Evolutionary conservation across 2,797 vertebrate genomes (phyloP).

Genomic region (Falco columbarius): DNA sequence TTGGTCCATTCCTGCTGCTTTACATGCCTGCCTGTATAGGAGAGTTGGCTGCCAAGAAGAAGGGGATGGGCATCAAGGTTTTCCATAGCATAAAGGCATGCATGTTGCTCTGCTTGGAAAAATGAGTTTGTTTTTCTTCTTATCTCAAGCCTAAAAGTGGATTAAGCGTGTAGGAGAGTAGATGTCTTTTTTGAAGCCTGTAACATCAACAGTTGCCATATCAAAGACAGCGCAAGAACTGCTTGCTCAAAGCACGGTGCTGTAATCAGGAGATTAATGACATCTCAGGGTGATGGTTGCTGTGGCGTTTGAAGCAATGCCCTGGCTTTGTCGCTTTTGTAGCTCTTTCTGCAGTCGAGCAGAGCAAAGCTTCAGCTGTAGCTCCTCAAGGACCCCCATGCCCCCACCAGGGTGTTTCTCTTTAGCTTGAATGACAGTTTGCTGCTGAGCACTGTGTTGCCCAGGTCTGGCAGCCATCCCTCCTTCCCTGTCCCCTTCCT

Average conservation of each 20-base stretch:
- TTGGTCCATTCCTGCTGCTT: background rate
- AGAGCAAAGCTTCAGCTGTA: background rate
- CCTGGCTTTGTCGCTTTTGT: background rate
- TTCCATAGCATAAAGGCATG: background rate
- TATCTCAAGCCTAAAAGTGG: background rate
- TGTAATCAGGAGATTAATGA: background rate
- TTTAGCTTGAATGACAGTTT: background rate
- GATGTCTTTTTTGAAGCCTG: background rate
- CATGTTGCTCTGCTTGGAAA: background rate
- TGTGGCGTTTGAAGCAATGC: background rate
- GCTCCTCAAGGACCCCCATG: background rate
- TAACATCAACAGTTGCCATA: background rate
- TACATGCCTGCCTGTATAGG: rapidly evolving
- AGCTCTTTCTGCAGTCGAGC: background rate
- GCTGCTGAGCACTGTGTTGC: background rate
- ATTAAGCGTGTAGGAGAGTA: background rate
- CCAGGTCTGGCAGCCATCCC: background rate
- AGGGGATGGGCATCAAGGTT: background rate
- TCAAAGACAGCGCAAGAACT: background rate
- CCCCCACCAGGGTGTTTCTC: background rate
- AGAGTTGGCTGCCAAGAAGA: background rate
- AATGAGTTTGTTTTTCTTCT: background rate
- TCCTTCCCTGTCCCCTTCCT: background rate
- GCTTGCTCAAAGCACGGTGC: background rate
- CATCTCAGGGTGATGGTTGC: background rate